Evolutionary conservation across 1,140 invertebrate genomes (phyloP), one percentile per base, ranked within the genome.

Genomic region (Caerostris extrusa): DNA sequence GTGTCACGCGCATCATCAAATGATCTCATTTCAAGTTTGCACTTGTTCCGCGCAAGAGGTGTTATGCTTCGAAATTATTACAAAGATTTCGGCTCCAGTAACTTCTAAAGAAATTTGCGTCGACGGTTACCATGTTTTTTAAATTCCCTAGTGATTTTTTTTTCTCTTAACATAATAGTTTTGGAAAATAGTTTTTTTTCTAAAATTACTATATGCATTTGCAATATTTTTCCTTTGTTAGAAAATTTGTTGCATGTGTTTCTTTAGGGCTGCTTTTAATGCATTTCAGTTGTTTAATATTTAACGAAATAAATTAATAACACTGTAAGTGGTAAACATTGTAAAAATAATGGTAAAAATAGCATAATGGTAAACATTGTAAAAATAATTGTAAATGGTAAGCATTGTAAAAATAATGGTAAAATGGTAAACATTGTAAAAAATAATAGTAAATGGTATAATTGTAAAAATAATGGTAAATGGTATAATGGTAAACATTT

Each of bases 1-100:
- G 88, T 90, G 60, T 90, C 88, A 90, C 88, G 88, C n/a, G 10
- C 67, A 56, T 19, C 64, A 53, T 17, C 64, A 56, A 69, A 90
- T 71, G 67, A 57, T 56, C 64, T 77, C 88, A 90, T 90, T 77
- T 53, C 7, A 17, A 57, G 50, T 71, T 57, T 7, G 17, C n/a
- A 14, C n/a, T 7, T 90, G 67, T 77, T 71, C 57, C 55, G 88
- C 67, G 50, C 34, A 3, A 56, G 50, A 53, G 34, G 60, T 69
- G 55, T 77, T 90, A 53, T 67, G 61, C 50, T 55, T 64, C n/a
- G 34, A 34, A 88, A 77, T 55, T 71, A 90, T 55, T 71, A 57
- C 67, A 71, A 77, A 77, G 57, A 8, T 50, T 60, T 60, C 12
- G 8, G 88, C n/a, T 90, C 19, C n/a, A 77, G 7, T 77, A 50